Evolutionary conservation across 2,797 vertebrate genomes (phyloP).

Genomic region (Staurois parvus): DNA sequence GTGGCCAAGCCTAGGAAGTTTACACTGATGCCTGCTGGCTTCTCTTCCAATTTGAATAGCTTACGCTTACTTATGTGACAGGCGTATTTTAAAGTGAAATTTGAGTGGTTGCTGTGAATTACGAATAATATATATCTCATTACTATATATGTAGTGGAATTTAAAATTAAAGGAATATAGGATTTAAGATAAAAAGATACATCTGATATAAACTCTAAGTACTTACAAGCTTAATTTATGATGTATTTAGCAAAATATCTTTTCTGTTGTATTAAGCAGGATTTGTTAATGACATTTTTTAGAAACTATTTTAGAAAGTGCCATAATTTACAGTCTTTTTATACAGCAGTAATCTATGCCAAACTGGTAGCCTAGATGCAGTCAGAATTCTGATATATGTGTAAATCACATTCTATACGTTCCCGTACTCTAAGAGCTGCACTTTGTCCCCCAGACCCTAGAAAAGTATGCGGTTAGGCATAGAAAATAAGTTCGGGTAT

Average conservation of each 20-base stretch:
- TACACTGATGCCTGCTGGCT: neutral
- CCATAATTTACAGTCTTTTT: slow-evolving; percentile 35
- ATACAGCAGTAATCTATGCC: slow-evolving; percentile 28
- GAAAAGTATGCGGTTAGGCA: slow-evolving; percentile 77
- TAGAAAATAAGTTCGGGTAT: slow-evolving; percentile 98
- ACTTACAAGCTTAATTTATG: slow-evolving; percentile 3
- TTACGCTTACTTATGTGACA: neutral
- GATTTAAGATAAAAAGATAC: neutral
- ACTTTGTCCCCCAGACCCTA: slow-evolving; percentile 63
- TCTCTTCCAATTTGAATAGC: neutral
- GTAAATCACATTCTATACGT: slow-evolving; percentile 68
- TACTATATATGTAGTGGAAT: neutral
- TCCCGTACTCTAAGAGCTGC: slow-evolving; percentile 65
- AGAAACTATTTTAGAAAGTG: slow-evolving; percentile 29
- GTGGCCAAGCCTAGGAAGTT: neutral
- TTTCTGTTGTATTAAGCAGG: slow-evolving; percentile 5
- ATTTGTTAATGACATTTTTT: slow-evolving; percentile 23
- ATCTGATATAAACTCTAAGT: slow-evolving; percentile 18
- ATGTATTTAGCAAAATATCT: slow-evolving; percentile 44
- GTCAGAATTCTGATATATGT: slow-evolving; percentile 67
- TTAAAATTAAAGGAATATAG: too few species aligned
- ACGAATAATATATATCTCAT: neutral
- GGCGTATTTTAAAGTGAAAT: neutral
- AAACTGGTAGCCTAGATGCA: slow-evolving; percentile 63
- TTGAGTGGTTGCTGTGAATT: neutral